Percentiles rank a stretch among this genome's conserved stretches.
Evolutionary conservation across 2,888 invertebrate species (phyloP).

Genomic region (Mylabris sibirica): DNA sequence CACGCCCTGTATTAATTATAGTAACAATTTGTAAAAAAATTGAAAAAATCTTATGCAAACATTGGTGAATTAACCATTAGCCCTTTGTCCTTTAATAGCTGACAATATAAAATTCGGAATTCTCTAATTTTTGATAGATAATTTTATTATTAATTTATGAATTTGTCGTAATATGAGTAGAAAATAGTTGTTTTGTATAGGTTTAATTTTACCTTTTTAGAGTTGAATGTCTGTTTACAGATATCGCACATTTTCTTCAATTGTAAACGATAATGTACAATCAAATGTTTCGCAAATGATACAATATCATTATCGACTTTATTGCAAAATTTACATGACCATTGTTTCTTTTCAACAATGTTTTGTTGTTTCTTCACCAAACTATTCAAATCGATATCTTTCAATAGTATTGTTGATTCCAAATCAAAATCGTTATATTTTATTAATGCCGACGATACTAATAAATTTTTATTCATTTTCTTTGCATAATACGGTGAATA

Average conservation of each 20-base stretch:
- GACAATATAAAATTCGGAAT: too few relatives aligned
- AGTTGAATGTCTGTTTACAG: conserved; percentile 50
- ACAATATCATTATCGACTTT: conserved; percentile 56
- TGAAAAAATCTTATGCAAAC: too few relatives aligned
- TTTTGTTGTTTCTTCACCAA: conserved; percentile 52
- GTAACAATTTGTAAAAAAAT: too few relatives aligned
- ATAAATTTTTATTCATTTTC: conserved; percentile 58
- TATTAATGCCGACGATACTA: conserved; percentile 11
- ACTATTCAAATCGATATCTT: conserved; percentile 31
- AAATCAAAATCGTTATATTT: conserved; percentile 12
- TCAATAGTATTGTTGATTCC: conserved; percentile 8
- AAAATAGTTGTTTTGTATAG: too few relatives aligned
- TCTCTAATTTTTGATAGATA: too few relatives aligned
- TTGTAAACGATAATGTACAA: conserved; percentile 57
- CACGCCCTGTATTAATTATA: too few relatives aligned
- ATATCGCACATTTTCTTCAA: conserved; percentile 48
- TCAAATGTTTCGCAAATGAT: conserved; percentile 60
- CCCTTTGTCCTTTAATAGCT: too few relatives aligned
- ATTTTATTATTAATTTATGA: too few relatives aligned
- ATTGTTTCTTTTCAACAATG: conserved; percentile 53
- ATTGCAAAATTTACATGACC: conserved; percentile 63
- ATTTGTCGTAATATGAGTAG: too few relatives aligned
- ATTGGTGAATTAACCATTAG: too few relatives aligned
- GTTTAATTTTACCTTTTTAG: conserved; percentile 40
- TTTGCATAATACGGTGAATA: conserved; percentile 67